These are phyloP conservation scores for Ramazzottius varieornatus DNA, from an alignment of 2,888 invertebrate species.

Conservation along the genomic window DNA sequence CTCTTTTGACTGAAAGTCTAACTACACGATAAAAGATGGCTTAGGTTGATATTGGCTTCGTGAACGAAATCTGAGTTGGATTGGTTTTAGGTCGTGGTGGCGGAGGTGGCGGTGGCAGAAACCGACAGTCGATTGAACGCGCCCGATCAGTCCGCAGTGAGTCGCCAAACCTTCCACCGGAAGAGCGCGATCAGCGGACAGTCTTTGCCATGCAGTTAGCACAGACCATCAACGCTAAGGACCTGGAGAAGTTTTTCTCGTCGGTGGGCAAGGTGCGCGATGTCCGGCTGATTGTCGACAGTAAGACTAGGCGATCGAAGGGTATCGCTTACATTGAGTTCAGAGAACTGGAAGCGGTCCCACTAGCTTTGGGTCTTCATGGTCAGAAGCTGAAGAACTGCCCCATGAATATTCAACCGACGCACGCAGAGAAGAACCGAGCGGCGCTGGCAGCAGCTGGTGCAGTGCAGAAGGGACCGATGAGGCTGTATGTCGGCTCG, in stretches of 20 bases:
- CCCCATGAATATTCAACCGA: slow-evolving; percentile 90
- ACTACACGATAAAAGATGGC: too few relatives aligned
- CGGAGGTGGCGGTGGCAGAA: slow-evolving; percentile 11
- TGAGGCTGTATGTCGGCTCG: slow-evolving; percentile 86
- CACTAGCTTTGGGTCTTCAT: slow-evolving; percentile 72
- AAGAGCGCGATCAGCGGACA: slow-evolving; percentile 91
- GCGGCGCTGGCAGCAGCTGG: slow-evolving; percentile 28
- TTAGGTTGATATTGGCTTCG: neutral
- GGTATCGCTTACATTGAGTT: slow-evolving; percentile 99
- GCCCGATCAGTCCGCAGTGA: slow-evolving; percentile 6
- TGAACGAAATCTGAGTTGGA: neutral
- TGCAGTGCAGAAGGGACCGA: slow-evolving; percentile 63
- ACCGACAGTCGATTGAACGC: slow-evolving; percentile 10
- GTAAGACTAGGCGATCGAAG: slow-evolving; percentile 90
- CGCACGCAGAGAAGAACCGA: slow-evolving; percentile 51
- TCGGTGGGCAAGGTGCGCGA: slow-evolving; percentile 86
- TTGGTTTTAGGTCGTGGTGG: slow-evolving; percentile 6
- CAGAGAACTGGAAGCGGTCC: slow-evolving; percentile 84
- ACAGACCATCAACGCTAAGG: slow-evolving; percentile 67
- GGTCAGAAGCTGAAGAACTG: slow-evolving; percentile 82
- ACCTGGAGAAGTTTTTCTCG: slow-evolving; percentile 92
- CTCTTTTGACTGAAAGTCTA: too few relatives aligned
- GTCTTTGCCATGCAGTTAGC: slow-evolving; percentile 97
- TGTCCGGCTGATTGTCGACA: slow-evolving; percentile 90
- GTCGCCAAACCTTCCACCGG: slow-evolving; percentile 42